phyloP scores from a whole-genome alignment of 2,888 invertebrate genomes.

The Drosophila peninsularis region DNA sequence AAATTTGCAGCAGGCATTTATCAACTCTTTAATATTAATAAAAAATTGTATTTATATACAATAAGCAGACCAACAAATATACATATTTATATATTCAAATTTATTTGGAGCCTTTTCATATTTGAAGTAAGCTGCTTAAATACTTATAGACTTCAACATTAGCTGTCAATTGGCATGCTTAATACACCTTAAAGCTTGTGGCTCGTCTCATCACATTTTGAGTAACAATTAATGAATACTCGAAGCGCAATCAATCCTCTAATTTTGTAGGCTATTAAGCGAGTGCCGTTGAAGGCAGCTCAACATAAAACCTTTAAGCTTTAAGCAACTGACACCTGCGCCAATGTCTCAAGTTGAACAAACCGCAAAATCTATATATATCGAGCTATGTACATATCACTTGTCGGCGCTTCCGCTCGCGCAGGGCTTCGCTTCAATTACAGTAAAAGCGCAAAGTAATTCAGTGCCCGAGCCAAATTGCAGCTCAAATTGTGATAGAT shows the following conservation, averaged over 20 bases:
- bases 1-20: too few relatives aligned
- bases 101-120: background rate
- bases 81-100: background rate
- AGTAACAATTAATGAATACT: background rate
- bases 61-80: too few relatives aligned
- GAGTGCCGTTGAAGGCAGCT: slow-evolving; percentile 1
- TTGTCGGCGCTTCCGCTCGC: slow-evolving; percentile 55
- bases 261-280: background rate
- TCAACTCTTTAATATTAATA: too few relatives aligned
- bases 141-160: background rate
- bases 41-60: too few relatives aligned
- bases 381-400: slow-evolving; percentile 31
- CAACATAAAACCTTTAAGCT: background rate
- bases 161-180: background rate
- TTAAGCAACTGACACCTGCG: slow-evolving; percentile 59
- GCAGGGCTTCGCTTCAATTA: slow-evolving; percentile 38
- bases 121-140: background rate
- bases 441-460: slow-evolving; percentile 37
- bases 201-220: background rate
- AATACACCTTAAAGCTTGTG: background rate
- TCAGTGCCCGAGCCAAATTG: slow-evolving; percentile 14
- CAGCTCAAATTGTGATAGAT: slow-evolving; percentile 6
- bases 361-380: slow-evolving; percentile 54
- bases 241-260: background rate
- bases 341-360: slow-evolving; percentile 40